Conservation (phyloP, 2,888 invertebrate species). For the Ypsolopha sequella region DNA sequence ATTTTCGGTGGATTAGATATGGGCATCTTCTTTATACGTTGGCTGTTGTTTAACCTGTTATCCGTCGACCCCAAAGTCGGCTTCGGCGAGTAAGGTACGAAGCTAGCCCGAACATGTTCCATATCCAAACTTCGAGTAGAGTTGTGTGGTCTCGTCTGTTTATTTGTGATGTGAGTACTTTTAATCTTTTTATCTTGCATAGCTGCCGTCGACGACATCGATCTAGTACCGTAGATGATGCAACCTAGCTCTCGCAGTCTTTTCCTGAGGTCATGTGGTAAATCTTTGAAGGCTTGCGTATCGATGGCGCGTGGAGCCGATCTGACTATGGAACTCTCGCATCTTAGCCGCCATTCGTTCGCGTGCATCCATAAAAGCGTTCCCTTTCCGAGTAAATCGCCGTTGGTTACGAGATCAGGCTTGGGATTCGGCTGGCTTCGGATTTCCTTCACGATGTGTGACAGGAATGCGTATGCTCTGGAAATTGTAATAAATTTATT, state of each 20-base stretch:
- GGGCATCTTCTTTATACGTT: conserved; percentile 21
- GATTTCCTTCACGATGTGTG: conserved; percentile 24
- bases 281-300: conserved; percentile 40
- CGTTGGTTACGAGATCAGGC: conserved; percentile 30
- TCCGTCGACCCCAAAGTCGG: conserved; percentile 22
- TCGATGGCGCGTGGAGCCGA: conserved; percentile 38
- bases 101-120: conserved; percentile 42
- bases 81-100: conserved; percentile 42
- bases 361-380: conserved; percentile 27
- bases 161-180: conserved; percentile 9
- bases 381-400: conserved; percentile 14
- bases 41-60: conserved; percentile 20
- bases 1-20: conserved; percentile 29
- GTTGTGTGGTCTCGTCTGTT: conserved; percentile 12
- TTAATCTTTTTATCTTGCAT: conserved; percentile 22
- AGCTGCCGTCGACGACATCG: conserved; percentile 12
- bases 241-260: conserved; percentile 44
- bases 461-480: conserved; percentile 74
- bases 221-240: conserved; percentile 32
- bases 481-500: not conserved
- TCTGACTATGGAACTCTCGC: conserved; percentile 41
- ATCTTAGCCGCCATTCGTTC: conserved; percentile 34
- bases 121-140: conserved; percentile 31
- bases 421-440: conserved; percentile 22
- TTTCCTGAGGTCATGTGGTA: conserved; percentile 40